Conservation (phyloP, 2,113 vertebrate species). For the Trochalopteron elliotii region DNA sequence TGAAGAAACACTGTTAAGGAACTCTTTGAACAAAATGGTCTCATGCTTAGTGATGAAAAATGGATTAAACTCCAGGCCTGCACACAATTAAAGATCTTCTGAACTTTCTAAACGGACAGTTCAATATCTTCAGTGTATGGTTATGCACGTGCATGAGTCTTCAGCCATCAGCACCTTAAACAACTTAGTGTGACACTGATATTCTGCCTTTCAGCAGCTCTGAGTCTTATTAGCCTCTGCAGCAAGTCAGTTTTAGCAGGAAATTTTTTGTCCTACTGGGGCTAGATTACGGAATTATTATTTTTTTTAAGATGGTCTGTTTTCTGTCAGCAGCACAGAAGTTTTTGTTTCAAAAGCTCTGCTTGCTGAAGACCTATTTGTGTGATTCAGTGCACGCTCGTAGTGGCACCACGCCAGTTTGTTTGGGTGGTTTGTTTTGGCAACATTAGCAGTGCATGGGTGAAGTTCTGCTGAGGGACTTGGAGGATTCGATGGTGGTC, state of each 20-base stretch:
- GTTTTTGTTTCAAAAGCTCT: background rate
- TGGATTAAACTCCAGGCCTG: background rate
- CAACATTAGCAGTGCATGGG: background rate
- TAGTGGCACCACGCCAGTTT: background rate
- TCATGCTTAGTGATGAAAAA: background rate
- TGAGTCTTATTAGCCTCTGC: background rate
- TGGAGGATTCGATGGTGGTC: constrained; percentile 5
- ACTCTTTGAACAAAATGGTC: background rate
- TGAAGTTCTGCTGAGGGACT: background rate
- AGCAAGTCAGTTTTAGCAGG: background rate
- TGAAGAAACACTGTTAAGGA: background rate
- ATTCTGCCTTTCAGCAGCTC: background rate
- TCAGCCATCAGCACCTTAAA: background rate
- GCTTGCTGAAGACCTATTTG: background rate
- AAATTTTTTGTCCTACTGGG: background rate
- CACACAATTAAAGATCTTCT: background rate
- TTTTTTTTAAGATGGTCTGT: background rate
- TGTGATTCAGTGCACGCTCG: background rate
- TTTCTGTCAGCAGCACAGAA: background rate
- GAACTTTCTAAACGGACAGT: background rate
- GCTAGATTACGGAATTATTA: background rate
- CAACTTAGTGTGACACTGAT: background rate
- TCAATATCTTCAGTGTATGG: background rate
- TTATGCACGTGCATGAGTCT: background rate
- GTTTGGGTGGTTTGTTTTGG: constrained; percentile 49